Percentiles rank a stretch among this genome's conserved stretches.
phyloP scores from a whole-genome alignment of 2,113 vertebrate genomes.

The Arizona elegans region DNA sequence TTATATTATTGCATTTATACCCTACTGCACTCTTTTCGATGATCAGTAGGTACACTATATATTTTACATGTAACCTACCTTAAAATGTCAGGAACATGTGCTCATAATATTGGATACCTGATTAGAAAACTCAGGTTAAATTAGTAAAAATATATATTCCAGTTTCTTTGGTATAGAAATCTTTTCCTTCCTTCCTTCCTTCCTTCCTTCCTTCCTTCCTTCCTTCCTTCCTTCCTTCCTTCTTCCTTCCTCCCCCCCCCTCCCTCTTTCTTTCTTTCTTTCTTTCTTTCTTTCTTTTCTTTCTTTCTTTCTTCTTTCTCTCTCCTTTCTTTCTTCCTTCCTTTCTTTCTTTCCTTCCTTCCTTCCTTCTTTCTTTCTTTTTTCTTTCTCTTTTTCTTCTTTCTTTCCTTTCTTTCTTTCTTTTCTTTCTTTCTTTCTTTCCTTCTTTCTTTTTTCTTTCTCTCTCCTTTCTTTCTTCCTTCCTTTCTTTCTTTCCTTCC shows the following conservation, averaged over 20 bases:
- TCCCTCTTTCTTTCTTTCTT: too few relatives aligned
- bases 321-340: too few relatives aligned
- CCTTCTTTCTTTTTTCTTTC: too few relatives aligned
- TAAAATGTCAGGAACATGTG: not conserved
- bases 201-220: too few relatives aligned
- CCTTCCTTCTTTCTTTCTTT: fast-evolving
- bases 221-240: too few relatives aligned
- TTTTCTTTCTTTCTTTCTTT: too few relatives aligned
- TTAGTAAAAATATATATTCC: not conserved
- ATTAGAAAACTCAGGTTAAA: not conserved
- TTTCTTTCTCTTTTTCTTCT: fast-evolving
- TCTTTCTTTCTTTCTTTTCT: too few relatives aligned
- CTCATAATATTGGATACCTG: not conserved
- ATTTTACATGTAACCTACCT: not conserved
- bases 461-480: too few relatives aligned
- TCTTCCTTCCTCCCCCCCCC: too few relatives aligned
- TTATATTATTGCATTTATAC: not conserved
- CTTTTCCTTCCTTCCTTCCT: not conserved
- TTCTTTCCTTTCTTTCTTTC: too few relatives aligned
- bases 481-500: too few relatives aligned
- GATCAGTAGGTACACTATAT: not conserved
- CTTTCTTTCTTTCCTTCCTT: fast-evolving
- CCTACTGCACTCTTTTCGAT: not conserved
- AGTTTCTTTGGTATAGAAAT: not conserved
- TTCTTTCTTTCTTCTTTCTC: too few relatives aligned